Evolutionary conservation across 2,113 vertebrate genomes (phyloP).

Genomic region (Nesoenas mayeri): DNA sequence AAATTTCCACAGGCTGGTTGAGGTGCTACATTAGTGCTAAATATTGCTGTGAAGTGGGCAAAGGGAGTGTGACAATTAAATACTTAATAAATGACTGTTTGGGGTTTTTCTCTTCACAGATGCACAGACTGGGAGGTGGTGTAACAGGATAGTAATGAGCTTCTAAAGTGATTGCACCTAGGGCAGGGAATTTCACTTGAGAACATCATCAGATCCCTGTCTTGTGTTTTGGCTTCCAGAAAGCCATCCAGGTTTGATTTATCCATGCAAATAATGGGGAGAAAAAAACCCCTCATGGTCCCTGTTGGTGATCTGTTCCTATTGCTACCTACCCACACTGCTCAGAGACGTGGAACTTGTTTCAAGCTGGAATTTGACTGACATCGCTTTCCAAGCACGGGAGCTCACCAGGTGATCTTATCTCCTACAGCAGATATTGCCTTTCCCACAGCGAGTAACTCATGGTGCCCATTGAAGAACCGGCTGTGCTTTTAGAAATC

Average conservation of each 20-base stretch:
- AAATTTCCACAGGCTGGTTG: background rate
- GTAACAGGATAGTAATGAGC: background rate
- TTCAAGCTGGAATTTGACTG: background rate
- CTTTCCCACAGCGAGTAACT: background rate
- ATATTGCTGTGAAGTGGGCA: background rate
- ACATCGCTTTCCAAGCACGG: background rate
- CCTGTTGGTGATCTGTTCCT: background rate
- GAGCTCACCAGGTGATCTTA: background rate
- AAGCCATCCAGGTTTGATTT: background rate
- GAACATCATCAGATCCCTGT: background rate
- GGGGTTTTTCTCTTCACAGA: background rate
- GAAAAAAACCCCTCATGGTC: background rate
- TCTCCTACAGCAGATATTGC: background rate
- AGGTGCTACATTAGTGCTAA: background rate
- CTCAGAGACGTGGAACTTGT: background rate
- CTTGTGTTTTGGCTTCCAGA: background rate
- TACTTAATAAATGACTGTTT: background rate
- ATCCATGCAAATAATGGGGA: background rate
- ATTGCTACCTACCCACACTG: background rate
- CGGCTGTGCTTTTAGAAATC: conserved; percentile 36
- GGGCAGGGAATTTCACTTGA: background rate
- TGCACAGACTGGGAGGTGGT: background rate
- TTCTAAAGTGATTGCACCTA: background rate
- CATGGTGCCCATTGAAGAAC: background rate
- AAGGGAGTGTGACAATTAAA: conserved; percentile 21